phyloP scores from a whole-genome alignment of 2,113 vertebrate genomes.

The Uria aalge region DNA sequence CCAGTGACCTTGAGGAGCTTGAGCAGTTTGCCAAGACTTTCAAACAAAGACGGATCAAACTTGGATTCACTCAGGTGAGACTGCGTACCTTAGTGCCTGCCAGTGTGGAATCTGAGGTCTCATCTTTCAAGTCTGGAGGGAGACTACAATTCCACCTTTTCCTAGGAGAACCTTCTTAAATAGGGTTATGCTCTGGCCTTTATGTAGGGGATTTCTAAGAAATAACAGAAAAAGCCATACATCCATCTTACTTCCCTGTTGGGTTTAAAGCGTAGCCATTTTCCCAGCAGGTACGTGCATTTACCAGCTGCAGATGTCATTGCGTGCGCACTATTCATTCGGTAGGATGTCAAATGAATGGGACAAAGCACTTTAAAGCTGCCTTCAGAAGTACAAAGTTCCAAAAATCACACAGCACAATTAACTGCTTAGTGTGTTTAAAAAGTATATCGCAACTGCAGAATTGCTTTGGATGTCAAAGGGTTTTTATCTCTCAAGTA shows the following conservation, averaged over 20 bases:
- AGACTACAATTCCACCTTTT: slow-evolving; percentile 14
- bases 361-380: slow-evolving; percentile 49
- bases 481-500: background rate
- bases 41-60: slow-evolving; percentile 99
- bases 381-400: slow-evolving; percentile 46
- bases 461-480: slow-evolving; percentile 11
- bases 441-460: background rate
- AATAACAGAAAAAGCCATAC: slow-evolving; percentile 21
- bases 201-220: slow-evolving; percentile 31
- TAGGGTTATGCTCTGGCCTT: slow-evolving; percentile 32
- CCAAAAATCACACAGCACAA: slow-evolving; percentile 40
- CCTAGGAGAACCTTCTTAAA: slow-evolving; percentile 13
- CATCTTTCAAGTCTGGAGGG: slow-evolving; percentile 50
- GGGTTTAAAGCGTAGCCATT: slow-evolving; percentile 49
- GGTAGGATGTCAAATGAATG: slow-evolving; percentile 46
- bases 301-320: slow-evolving; percentile 37
- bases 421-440: slow-evolving; percentile 27
- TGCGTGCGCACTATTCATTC: slow-evolving; percentile 32
- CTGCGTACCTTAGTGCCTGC: background rate
- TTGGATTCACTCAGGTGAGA: slow-evolving; percentile 98
- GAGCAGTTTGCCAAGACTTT: slow-evolving; percentile 99
- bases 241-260: slow-evolving; percentile 43
- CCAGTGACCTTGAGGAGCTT: slow-evolving; percentile 98
- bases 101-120: slow-evolving; percentile 22
- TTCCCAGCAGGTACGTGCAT: slow-evolving; percentile 54